These are phyloP conservation scores for Ibidorhyncha struthersii DNA, from an alignment of 2,113 vertebrate genomes.

Conservation along the genomic window DNA sequence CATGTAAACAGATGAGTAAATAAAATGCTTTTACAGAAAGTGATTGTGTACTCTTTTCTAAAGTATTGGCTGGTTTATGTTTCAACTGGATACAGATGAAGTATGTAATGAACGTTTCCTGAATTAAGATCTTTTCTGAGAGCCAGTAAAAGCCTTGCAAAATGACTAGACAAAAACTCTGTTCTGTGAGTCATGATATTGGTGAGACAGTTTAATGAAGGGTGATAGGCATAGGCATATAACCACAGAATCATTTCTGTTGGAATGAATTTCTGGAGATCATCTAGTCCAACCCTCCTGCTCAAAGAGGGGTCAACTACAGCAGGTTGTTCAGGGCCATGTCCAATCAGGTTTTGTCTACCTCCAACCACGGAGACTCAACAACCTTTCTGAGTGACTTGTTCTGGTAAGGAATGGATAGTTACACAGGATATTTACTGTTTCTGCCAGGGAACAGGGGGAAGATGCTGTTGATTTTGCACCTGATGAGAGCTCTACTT, in stretches of 20 bases:
- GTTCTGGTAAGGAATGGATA: background rate
- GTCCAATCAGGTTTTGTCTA: background rate
- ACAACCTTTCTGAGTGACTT: background rate
- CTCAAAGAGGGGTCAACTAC: background rate
- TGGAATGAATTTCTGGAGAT: background rate
- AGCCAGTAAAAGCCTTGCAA: background rate
- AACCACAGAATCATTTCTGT: background rate
- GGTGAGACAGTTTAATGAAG: background rate
- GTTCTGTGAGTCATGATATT: background rate
- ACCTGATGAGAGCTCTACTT: background rate
- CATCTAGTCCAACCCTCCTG: background rate
- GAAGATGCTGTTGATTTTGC: background rate
- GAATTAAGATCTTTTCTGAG: background rate
- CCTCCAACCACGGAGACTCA: background rate
- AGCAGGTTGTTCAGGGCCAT: background rate
- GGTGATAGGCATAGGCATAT: background rate
- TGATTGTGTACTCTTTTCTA: slow-evolving; percentile 16
- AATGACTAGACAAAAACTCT: background rate
- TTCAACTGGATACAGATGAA: background rate
- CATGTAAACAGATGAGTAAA: slow-evolving; percentile 46
- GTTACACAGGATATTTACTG: background rate
- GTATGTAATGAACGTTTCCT: background rate
- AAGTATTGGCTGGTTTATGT: background rate
- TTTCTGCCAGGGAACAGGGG: background rate
- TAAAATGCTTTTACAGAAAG: slow-evolving; percentile 39